Evolutionary conservation across 1,140 invertebrate species (phyloP).

Genomic region (Globodera rostochiensis): DNA sequence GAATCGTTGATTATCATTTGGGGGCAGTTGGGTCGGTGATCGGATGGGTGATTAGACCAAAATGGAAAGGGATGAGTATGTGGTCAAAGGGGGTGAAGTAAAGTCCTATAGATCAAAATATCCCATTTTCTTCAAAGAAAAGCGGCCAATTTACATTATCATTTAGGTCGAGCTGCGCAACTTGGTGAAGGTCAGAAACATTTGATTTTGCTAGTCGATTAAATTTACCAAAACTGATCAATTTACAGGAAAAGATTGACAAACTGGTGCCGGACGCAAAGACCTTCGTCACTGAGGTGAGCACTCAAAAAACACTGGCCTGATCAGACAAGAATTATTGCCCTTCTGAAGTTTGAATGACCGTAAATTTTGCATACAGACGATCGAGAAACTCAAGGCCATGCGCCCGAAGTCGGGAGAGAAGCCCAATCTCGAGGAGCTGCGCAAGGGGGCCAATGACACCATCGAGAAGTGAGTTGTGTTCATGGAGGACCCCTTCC

Average conservation of each 20-base stretch:
- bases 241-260: constrained; percentile 31
- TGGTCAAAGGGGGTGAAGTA: no score
- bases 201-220: not conserved
- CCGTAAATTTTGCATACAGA: constrained; percentile 21
- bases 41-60: no score
- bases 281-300: constrained; percentile 46
- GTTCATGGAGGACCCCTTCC: not conserved
- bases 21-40: no score
- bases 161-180: constrained; percentile 47
- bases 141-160: not conserved
- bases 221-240: not conserved
- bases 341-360: not conserved
- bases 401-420: constrained; percentile 51
- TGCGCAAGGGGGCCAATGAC: constrained; percentile 39
- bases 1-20: no score
- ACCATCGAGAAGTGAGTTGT: constrained; percentile 41
- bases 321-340: not conserved
- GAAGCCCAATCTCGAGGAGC: constrained; percentile 51
- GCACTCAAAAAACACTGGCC: not conserved
- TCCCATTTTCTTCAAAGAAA: not conserved
- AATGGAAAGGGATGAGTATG: no score
- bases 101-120: no score
- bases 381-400: constrained; percentile 48
- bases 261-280: constrained; percentile 48
- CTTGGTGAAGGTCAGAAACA: constrained; percentile 42